Evolutionary conservation across 2,113 vertebrate species (phyloP).

Genomic region (Ceuthmochares aereus): DNA sequence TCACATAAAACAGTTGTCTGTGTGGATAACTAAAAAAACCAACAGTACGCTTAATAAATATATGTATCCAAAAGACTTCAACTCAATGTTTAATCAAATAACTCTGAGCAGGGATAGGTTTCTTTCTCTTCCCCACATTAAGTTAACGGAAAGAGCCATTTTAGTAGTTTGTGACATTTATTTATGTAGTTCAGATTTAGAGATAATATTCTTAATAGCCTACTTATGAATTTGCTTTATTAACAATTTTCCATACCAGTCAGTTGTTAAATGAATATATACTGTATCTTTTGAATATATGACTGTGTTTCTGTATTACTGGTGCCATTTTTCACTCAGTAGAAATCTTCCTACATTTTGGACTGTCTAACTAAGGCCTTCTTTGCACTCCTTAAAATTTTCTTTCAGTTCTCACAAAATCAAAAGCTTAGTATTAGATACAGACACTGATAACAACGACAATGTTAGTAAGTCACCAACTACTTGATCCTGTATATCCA

Average conservation of each 20-base stretch:
- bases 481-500: background rate
- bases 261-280: background rate
- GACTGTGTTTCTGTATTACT: background rate
- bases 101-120: background rate
- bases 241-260: rapidly evolving
- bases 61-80: background rate
- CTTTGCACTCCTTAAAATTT: background rate
- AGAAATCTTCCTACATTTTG: background rate
- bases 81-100: background rate
- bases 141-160: background rate
- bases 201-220: background rate
- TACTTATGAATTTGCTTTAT: background rate
- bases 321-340: background rate
- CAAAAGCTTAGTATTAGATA: background rate
- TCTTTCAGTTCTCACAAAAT: background rate
- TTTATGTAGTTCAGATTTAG: background rate
- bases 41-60: background rate
- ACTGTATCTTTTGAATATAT: background rate
- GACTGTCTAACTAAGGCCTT: background rate
- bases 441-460: background rate
- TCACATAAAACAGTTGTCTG: background rate
- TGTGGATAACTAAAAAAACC: background rate
- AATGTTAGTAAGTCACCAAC: background rate
- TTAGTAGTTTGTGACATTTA: background rate
- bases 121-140: background rate